Base-by-base conservation (phyloP, 2,797 vertebrate species). In the Dicrostonyx torquatus region DNA sequence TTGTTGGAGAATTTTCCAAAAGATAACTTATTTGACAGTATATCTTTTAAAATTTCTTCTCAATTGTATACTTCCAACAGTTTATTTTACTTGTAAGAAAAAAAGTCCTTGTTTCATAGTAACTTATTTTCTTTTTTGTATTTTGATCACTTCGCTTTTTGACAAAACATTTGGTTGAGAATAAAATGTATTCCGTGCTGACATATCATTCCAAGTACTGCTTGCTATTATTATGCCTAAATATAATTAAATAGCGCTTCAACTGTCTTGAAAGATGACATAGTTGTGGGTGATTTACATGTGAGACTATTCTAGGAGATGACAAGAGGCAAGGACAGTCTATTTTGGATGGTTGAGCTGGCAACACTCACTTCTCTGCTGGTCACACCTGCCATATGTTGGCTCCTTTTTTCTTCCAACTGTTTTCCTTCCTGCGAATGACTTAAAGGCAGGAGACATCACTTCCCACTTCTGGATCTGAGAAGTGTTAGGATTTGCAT, bases 331-430 rank as follows among this genome's bases (percentile, higher is more conserved):
- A 79, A 90, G 78, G 62, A n/a, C 3, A 15, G 13, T 93, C 88
- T 97, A 93, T 97, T 96, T 96, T 97, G 96, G 90, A 94, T 2
- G 26, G 64, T 48, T 3, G 62, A 75, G 72, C 73, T 97, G 92
- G 96, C 88, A 93, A 45, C 14, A 4, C 66, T 91, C 26, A 29
- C 10, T 1, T 91, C 94, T 87, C 90, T 73, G 78, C 95, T 96
- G 97, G 95, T 96, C 96, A 96, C 95, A 97, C 82, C 93, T 97
- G 96, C 94, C 92, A 91, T 94, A 83, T 94, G 94, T 60, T 92
- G 87, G 40, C 70, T 94, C 83, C 53, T 93, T 50, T 92, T 85
- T 85, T 50, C 77, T 20, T 90, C 90, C 94, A 94, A 96, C 87
- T 91, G 75, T 80, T 96, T 97, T 94, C n/a, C 22, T 97, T 91